Evolutionary conservation across 92 coral and sea anemone species (phyloP).

Genomic region (Anthopleura xanthogrammica): DNA sequence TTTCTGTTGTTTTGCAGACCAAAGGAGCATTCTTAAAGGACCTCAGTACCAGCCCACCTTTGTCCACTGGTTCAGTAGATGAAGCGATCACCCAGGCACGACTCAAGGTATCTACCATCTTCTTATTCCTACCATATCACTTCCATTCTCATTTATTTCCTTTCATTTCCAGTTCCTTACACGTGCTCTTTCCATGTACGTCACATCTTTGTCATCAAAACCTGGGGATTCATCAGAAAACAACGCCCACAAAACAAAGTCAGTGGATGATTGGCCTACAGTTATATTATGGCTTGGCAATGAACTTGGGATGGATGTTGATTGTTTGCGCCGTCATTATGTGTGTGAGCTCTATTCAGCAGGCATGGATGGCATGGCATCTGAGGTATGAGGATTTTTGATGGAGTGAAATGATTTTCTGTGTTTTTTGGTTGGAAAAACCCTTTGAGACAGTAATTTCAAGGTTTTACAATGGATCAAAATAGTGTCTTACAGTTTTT

Average conservation of each 20-base stretch:
- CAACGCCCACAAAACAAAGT: slow-evolving; percentile 21
- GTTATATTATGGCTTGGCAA: slow-evolving; percentile 70
- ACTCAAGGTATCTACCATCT: slow-evolving; percentile 58
- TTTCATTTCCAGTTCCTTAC: slow-evolving; percentile 48
- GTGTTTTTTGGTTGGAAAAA: no score
- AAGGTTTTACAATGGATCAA: no score
- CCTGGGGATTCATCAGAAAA: slow-evolving; percentile 14
- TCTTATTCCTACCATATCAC: neutral
- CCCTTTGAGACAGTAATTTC: no score
- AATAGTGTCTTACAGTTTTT: no score
- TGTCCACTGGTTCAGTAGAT: slow-evolving; percentile 59
- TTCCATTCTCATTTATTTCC: neutral
- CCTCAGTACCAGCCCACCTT: slow-evolving; percentile 59
- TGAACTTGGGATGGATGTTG: slow-evolving; percentile 81
- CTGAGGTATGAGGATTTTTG: slow-evolving; percentile 53
- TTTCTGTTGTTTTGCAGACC: slow-evolving; percentile 41
- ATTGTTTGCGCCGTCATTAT: slow-evolving; percentile 62
- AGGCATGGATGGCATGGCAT: slow-evolving; percentile 74
- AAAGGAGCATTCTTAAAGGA: slow-evolving; percentile 85
- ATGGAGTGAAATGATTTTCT: no score
- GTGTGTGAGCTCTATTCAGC: slow-evolving; percentile 80
- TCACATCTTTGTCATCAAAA: slow-evolving; percentile 39
- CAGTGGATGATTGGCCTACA: slow-evolving; percentile 68
- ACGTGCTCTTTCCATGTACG: slow-evolving; percentile 65
- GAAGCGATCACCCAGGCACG: slow-evolving; percentile 66